Base-by-base conservation (phyloP, 1,140 invertebrate species). In the Notospermus geniculatus region DNA sequence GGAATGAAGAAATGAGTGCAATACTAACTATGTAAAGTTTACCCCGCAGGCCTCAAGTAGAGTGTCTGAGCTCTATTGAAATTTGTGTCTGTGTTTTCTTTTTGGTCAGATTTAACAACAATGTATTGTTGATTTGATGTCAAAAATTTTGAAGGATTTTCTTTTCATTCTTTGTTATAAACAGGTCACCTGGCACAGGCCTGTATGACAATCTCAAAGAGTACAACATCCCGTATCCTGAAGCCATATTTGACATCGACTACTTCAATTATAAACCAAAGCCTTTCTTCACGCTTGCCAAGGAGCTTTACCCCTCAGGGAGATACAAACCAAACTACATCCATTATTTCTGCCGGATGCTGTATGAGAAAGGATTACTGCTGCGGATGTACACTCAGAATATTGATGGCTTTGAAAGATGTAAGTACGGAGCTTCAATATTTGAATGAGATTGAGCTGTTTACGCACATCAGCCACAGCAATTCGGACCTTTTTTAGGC, bases 161-260 rank as follows among this genome's bases (percentile, higher is more conserved):
- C 15, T 62, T 50, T 59, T 19, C 43, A 53, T 57, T 94, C 92
- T 82, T n/a, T n/a, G n/a, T n/a, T n/a, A n/a, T n/a, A n/a, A n/a
- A n/a, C n/a, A 87, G 95, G 19, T 93, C 91, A 30, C 93, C 93
- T 5, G 90, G 89, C 29, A 91, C 89, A 65, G 95, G 95, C 2
- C 81, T 98, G 1, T 98, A 98, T 82, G 86, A 91, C 75, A 97
- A 97, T 80, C 83, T 98, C 32, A 84, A 90, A 64, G 93, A 96
- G 78, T 97, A 95, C 76, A 89, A 94, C 70, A 83, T 97, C 46
- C 92, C 93, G 0, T 87, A 94, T 83, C 93, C 94, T n/a, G 89
- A 94, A 75, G 90, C 92, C n/a, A 93, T 97, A 69, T 97, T 98
- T 82, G 93, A 96, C 76, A 87, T 97, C 27, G 72, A 77, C 52